Evolutionary conservation across 2,797 vertebrate genomes (phyloP), one percentile per base, ranked within the genome.

Genomic region (Octomys mimax): DNA sequence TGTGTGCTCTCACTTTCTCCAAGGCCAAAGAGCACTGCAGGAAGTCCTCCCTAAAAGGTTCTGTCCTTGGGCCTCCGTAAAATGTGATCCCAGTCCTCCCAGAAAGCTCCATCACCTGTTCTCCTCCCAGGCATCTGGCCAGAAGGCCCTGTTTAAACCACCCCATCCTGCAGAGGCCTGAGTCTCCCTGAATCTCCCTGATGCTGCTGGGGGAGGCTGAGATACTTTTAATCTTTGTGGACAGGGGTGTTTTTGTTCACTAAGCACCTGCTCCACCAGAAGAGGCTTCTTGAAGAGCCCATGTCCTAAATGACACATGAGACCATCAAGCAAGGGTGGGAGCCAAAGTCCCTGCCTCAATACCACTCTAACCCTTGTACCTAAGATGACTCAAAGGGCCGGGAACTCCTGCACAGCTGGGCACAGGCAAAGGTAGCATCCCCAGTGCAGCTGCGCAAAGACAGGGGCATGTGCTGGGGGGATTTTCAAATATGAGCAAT

Each of bases 401-500:
- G 49, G n/a, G 52, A 71, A 80, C 19, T 22, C 59, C 71, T 0
- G 0, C 46, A 26, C 9, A 21, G 46, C 66, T 28, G 9, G 24
- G n/a, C 3, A 42, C 59, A 18, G 62, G 26, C 8, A 19, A 77
- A 42, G 24, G 4, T 1, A 7, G 68, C 16, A 4, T 73, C 52
- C 75, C 49, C 52, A 64, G 12, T 2, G 2, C 36, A 19, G 8
- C 6, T 62, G 75, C 62, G 42, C 39, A 75, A 62, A 46, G 22
- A 62, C 54, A 26, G 14, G 13, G 36, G 36, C 9, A 0, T 0
- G 0, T 42, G 13, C 75, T n/a, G 18, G 80, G 70, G 14, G 19
- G 19, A 42, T 85, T 87, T 73, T 91, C 26, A 84, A 92, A 66
- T n/a, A 26, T 33, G 28, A 88, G 71, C 88, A 90, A 91, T 11